A percentile compares a stretch with the other conserved stretches of the same genome.
These are phyloP conservation scores for Eufriesea mexicana DNA, from an alignment of 1,140 invertebrate species.

Conservation along the genomic window DNA sequence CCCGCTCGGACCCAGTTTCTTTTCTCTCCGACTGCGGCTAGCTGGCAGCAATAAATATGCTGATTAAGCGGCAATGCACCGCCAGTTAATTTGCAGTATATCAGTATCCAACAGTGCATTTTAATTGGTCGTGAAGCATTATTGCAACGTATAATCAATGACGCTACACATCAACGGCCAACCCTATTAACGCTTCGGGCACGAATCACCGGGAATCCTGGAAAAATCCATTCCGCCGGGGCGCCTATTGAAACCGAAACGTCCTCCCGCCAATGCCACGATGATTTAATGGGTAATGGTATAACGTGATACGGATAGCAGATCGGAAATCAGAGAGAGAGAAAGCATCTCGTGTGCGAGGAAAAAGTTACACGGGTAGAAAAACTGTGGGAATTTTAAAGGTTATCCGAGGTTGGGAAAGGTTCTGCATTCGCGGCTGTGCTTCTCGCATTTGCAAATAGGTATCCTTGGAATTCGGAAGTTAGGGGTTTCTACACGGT, in stretches of 20 bases:
- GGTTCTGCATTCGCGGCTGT: too few species aligned
- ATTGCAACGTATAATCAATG: slow-evolving; percentile 63
- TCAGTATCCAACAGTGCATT: slow-evolving; percentile 69
- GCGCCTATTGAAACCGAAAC: background rate
- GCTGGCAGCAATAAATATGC: slow-evolving; percentile 68
- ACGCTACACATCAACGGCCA: slow-evolving; percentile 54
- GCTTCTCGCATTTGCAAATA: too few species aligned
- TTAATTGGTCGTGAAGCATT: slow-evolving; percentile 70
- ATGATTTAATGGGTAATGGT: background rate
- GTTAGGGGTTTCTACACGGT: background rate
- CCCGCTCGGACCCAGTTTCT: background rate
- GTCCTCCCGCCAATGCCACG: background rate
- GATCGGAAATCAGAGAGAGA: too few species aligned
- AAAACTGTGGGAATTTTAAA: background rate
- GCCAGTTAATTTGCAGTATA: slow-evolving; percentile 71
- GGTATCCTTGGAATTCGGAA: background rate
- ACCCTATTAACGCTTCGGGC: slow-evolving; percentile 16
- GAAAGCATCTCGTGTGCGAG: too few species aligned
- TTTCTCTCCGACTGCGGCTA: background rate
- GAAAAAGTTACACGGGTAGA: background rate
- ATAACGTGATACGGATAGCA: too few species aligned
- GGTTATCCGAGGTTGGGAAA: background rate
- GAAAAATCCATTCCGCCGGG: slow-evolving; percentile 9
- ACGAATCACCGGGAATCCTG: background rate
- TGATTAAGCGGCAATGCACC: slow-evolving; percentile 67